phyloP scores from a whole-genome alignment of 2,888 invertebrate species.

The Laspeyria flexula region DNA sequence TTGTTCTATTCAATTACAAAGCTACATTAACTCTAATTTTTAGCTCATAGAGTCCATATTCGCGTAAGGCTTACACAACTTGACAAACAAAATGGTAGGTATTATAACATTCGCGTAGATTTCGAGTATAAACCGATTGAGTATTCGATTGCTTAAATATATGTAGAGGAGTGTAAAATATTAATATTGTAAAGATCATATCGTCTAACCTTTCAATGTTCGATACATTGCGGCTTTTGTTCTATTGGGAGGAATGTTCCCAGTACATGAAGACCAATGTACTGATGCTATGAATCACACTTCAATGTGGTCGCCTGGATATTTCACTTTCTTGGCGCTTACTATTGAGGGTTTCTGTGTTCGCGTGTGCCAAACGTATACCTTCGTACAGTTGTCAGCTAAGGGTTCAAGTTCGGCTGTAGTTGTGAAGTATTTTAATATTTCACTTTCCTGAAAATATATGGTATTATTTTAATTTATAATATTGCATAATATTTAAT shows the following conservation, averaged over 20 bases:
- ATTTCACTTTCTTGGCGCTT: constrained; percentile 89
- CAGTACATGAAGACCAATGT: constrained; percentile 28
- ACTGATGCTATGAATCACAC: constrained; percentile 58
- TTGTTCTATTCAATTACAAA: too few relatives aligned
- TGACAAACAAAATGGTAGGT: neutral
- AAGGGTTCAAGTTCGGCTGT: constrained; percentile 94
- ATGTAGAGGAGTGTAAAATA: constrained; percentile 24
- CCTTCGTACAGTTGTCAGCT: constrained; percentile 96
- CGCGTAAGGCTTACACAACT: neutral
- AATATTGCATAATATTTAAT: too few relatives aligned
- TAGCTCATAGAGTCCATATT: too few relatives aligned
- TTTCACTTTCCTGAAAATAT: constrained; percentile 89
- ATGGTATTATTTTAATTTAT: neutral
- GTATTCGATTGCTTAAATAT: constrained; percentile 29
- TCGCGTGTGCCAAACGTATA: constrained; percentile 99
- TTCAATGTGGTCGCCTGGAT: constrained; percentile 74
- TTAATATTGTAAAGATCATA: constrained; percentile 26
- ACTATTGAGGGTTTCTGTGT: constrained; percentile 94
- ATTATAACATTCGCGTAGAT: neutral
- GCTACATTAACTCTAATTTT: too few relatives aligned
- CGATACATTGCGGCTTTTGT: constrained; percentile 20
- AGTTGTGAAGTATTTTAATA: constrained; percentile 90
- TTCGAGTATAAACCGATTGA: constrained; percentile 31
- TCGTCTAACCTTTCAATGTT: constrained; percentile 16
- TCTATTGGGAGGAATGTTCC: constrained; percentile 17